Evolutionary conservation across 1,140 invertebrate species (phyloP).

Genomic region (Laupala kohalensis): DNA sequence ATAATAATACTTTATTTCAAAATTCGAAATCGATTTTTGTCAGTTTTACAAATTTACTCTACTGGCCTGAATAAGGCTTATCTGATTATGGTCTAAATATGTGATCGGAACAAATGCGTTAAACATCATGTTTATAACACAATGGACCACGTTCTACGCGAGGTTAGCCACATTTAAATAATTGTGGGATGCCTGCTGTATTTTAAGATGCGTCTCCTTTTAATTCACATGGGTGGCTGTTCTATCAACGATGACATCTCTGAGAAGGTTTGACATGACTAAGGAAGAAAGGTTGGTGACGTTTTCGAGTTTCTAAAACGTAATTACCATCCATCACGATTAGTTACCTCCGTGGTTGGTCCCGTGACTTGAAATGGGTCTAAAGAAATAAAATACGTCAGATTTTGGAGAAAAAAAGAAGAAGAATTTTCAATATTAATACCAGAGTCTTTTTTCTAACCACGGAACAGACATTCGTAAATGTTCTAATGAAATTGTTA

Average conservation of each 20-base stretch:
- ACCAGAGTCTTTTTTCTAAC: too few species aligned
- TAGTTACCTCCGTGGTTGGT: not conserved
- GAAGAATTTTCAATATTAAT: too few species aligned
- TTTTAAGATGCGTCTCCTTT: not conserved
- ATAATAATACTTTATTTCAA: too few species aligned
- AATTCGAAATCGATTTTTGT: too few species aligned
- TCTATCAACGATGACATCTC: not conserved
- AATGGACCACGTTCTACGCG: not conserved
- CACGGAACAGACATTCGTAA: too few species aligned
- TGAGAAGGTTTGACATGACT: not conserved
- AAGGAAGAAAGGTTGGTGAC: not conserved
- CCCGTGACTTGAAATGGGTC: too few species aligned
- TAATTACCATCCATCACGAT: not conserved
- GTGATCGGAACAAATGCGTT: not conserved
- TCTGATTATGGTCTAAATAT: too few species aligned
- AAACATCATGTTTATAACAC: not conserved
- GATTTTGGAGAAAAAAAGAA: too few species aligned
- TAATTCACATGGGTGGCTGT: not conserved
- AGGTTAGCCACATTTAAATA: not conserved
- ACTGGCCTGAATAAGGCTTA: too few species aligned
- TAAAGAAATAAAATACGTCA: too few species aligned
- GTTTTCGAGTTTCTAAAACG: not conserved
- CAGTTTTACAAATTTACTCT: too few species aligned
- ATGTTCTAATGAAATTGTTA: too few species aligned
- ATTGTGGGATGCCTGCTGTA: not conserved